These are phyloP conservation scores for Neosalanx taihuensis DNA, from an alignment of 2,797 vertebrate species.

Conservation along the genomic window DNA sequence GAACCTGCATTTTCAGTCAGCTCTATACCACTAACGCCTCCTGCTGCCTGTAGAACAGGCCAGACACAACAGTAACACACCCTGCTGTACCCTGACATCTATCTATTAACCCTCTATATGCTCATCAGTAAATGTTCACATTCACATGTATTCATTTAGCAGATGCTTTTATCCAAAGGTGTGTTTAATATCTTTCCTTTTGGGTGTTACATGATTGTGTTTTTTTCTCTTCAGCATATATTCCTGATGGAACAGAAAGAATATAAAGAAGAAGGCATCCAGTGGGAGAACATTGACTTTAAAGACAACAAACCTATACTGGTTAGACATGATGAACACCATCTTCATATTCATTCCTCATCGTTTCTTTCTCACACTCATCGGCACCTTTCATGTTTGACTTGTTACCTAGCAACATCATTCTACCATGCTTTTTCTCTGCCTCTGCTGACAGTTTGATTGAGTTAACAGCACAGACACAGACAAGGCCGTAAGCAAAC, in stretches of 20 bases:
- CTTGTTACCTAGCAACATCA: background rate
- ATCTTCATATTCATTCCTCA: background rate
- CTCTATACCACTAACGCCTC: no score
- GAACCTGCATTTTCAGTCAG: no score
- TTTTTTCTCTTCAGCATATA: slow-evolving; percentile 65
- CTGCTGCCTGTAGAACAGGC: no score
- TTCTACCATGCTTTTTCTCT: background rate
- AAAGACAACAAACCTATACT: slow-evolving; percentile 73
- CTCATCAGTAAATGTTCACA: no score
- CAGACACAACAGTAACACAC: no score
- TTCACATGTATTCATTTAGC: no score
- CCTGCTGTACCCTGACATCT: background rate
- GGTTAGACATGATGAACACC: slow-evolving; percentile 42
- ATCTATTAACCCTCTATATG: no score
- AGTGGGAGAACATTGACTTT: slow-evolving; percentile 68
- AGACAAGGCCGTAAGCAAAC: no score
- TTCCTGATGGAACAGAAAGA: slow-evolving; percentile 75
- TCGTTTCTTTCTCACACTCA: background rate
- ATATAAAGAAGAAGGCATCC: slow-evolving; percentile 69
- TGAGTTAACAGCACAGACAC: no score
- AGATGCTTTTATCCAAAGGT: no score
- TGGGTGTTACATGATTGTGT: background rate
- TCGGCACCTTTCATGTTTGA: background rate
- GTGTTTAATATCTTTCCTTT: background rate
- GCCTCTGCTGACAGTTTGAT: background rate